Conservation (phyloP, 1,140 invertebrate genomes). For the Bombus pyrosoma region DNA sequence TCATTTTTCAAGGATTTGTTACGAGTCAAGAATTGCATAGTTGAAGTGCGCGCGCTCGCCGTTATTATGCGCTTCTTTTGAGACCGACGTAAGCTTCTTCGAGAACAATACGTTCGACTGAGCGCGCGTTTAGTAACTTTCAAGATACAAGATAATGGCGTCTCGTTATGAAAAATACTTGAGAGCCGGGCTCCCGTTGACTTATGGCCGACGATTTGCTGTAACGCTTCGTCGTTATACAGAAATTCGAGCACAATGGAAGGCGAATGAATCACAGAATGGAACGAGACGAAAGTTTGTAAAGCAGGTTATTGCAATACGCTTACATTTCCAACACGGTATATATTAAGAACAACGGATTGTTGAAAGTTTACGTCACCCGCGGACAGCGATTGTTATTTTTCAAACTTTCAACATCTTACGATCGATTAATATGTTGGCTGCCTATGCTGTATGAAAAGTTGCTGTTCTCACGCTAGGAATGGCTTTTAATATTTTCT, state of each 20-base stretch:
- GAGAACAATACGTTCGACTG: conserved; percentile 8
- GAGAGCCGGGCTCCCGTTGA: neutral
- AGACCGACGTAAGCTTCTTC: neutral
- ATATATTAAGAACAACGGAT: neutral
- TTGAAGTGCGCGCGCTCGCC: no score
- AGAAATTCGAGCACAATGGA: neutral
- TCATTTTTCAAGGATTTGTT: neutral
- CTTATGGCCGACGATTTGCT: conserved; percentile 25
- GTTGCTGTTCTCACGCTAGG: no score
- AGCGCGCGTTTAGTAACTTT: neutral
- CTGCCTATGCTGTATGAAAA: no score
- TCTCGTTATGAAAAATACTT: conserved; percentile 17
- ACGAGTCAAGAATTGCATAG: neutral
- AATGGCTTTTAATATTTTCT: no score
- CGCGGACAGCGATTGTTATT: neutral
- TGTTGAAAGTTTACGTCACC: neutral
- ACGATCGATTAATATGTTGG: neutral
- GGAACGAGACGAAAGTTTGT: neutral
- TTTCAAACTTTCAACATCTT: neutral
- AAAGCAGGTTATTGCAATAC: conserved; percentile 3
- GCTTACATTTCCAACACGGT: neutral
- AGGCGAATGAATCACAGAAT: neutral
- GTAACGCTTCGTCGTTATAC: conserved; percentile 4
- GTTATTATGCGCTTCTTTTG: conserved; percentile 10
- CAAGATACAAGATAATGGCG: neutral